Base-by-base conservation (phyloP, 1,140 invertebrate species). In the Marisa cornuarietis region DNA sequence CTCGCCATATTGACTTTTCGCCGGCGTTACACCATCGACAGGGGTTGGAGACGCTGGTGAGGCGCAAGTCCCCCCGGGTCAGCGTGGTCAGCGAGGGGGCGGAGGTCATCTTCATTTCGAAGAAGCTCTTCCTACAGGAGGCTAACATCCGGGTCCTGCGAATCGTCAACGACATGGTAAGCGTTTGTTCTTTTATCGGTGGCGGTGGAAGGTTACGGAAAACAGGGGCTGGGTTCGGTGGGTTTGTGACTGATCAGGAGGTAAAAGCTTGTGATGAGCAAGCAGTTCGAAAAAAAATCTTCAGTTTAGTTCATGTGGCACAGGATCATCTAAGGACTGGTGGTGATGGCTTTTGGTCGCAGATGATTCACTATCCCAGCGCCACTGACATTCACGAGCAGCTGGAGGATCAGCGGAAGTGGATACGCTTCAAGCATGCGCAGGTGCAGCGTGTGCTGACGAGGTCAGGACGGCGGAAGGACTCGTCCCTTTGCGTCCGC, bases 81-180 rank as follows among this genome's bases (percentile, higher is more conserved):
- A 87, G 84, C 63, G 74, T 90, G 24, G 83, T 89, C 13, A 89
- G 88, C 54, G 85, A 87, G 18, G 88, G 88, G 18, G 85, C 86
- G 5, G 88, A 90, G 79, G 88, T 88, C 74, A 84, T 90, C 14
- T 83, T 88, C 31, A 85, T 90, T 52, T 86, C 86, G 54, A 90
- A 89, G 76, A 81, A 84, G 58, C 80, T 90, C 31, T 89, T 90
- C 78, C 76, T 86, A 20, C 82, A 84, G 18, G 81, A 85, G 76
- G 87, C 87, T 16, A 86, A 86, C 69, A 84, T 85, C 42, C 86
- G 86, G 74, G 83, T 87, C 14, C 79, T 86, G 0, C 71, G 86
- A 22, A 79, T 85, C 18, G 84, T 86, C n/a, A 87, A 80, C 26
- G 87, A 87, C 65, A 81, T 88, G 84, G 87, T 88, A 79, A 72